Evolutionary conservation across 2,797 vertebrate genomes (phyloP), one percentile per base, ranked within the genome.

Genomic region (Acipenser oxyrinchus): DNA sequence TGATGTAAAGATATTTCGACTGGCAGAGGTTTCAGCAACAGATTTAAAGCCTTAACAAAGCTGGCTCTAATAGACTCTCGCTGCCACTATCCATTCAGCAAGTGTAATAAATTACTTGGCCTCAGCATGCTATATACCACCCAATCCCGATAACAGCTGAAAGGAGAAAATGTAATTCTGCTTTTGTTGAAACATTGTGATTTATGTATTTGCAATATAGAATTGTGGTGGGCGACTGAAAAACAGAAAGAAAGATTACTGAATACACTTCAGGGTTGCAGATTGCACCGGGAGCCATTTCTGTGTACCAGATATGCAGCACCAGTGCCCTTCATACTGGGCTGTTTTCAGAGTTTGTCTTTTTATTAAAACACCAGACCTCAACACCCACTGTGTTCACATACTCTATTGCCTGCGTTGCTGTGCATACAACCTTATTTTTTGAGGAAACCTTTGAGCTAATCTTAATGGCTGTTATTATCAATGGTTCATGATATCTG

Each of bases 141-240:
- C 86, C 86, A 62, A 80, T 84, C 86, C 89, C 87, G 96, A 97
- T 97, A 98, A 96, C 92, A 86, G 86, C 81, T 90, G 87, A 93
- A 92, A 93, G 91, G 85, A 88, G 93, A 90, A 95, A 97, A 96
- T 94, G 89, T 93, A 95, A 95, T 94, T 94, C 90, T 94, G 92
- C 93, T 95, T 95, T 94, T 95, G 90, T 94, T 94, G 91, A 94
- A 95, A 94, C 93, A 93, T 95, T 94, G 94, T 97, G 95, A 97
- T 97, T 98, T 97, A 98, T 98, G 94, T 93, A 94, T 93, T 89
- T 89, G 88, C 91, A 94, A 94, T 92, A 89, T 85, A 86, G 87
- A 87, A 77, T 84, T 84, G 88, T 74, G 85, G 87, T 87, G 86
- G 84, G 87, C 85, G 86, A 86, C 82, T 86, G 86, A 74, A 76